Base-by-base conservation (phyloP, 2,888 invertebrate genomes). In the Macrostomum cliftonense region DNA sequence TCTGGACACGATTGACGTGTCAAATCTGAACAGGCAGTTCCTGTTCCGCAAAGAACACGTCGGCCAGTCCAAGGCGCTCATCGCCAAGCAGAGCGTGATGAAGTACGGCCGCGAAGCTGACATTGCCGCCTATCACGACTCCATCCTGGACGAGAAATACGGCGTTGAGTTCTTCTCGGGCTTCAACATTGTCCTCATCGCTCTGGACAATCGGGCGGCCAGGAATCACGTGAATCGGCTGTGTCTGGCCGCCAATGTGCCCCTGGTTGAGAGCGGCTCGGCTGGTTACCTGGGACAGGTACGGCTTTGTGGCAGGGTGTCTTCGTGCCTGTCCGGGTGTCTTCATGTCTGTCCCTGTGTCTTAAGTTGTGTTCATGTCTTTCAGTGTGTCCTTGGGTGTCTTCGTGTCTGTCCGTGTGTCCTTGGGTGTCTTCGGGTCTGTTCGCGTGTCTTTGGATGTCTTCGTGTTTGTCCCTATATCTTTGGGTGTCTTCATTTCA, bases 41-140 rank as follows among this genome's bases (percentile, higher is more conserved):
- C 73, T 99, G n/a, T 99, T 99, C 64, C 84, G 89, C 65, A 86
- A 87, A 63, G 84, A 89, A 64, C 95, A 99, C 76, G 93, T 99
- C 53, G 93, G 93, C 1, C 87, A 87, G 69, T 84, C 95, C 0
- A 99, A 99, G 73, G 85, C 93, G 36, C 57, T 67, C 60, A 72
- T 73, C 53, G 93, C 93, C 0, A 78, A 78, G 56, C 84, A 88
- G 68, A 87, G 84, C 61, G 87, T 88, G 1, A 72, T 86, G 17
- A 77, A 77, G 58, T 87, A 87, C 63, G 88, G 88, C 71, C 85
- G 88, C 0, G 77, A 83, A 69, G 82, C 82, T 12, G 81, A 81
- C 53, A 89, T 97, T 55, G 76, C 77, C 50, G 83, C 93, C 46
- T 80, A 88, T 69, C 86, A 93, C 73, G 86, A 88, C 72, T 89